Evolutionary conservation across 2,113 vertebrate species (phyloP), one percentile per base, ranked within the genome.

Genomic region (Malaclemys terrapin): DNA sequence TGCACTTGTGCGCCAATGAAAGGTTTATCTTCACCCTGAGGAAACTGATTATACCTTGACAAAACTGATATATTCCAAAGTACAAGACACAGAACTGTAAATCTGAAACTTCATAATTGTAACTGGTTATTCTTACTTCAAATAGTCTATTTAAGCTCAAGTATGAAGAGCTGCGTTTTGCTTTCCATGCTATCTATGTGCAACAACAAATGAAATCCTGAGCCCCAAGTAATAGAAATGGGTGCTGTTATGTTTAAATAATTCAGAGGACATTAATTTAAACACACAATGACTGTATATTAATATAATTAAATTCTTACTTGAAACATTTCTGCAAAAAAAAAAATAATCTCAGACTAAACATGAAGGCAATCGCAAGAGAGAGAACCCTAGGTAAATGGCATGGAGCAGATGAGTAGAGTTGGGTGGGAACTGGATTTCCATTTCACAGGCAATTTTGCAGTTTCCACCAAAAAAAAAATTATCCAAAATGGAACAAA

Each of bases 111-210:
- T 42, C 86, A 3, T 2, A 56, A 88, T 72, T 94, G 8, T 76
- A 95, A 92, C 91, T 91, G 82, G 13, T 53, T 92, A 89, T 95
- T 72, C 22, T 83, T 83, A 84, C 88, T 96, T 93, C 50, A 29
- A 80, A 10, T 57, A 56, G 29, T 14, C 87, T 91, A 80, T 57
- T 87, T 85, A 87, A 62, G 49, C 1, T 56, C 50, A 56, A 54
- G 6, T 9, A 56, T 35, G 5, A 65, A 80, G 81, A 57, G 78
- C 56, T 57, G 6, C 24, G 69, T 88, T 47, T 89, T 80, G 86
- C 76, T 62, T 92, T 88, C 31, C 93, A 87, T 87, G 17, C 22
- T 91, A 54, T 49, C 29, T 1, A 81, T 89, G 81, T 82, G 9
- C n/a, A 69, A 35, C 59, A 86, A 52, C 50, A 89, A 92, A 91